Evolutionary conservation across 2,797 vertebrate species (phyloP), one percentile per base, ranked within the genome.

Genomic region (Ibycter americanus): DNA sequence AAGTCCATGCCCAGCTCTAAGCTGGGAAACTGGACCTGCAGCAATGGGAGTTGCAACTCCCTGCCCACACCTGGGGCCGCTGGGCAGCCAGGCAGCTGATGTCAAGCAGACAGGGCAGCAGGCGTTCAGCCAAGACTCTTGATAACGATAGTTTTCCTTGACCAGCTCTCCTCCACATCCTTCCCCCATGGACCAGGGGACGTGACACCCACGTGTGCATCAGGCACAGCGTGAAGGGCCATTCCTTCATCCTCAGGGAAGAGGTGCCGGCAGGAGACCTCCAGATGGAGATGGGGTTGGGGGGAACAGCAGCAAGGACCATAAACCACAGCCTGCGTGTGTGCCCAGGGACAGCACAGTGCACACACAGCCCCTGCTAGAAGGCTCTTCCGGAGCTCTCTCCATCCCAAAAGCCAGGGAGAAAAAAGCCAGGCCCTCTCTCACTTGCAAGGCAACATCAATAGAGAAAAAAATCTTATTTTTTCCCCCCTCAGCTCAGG

Each of bases 311-410:
- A 56, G 42, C 36, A 2, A 62, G 32, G 36, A 32, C 32, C 7
- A 14, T 1, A 13, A 47, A 31, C 2, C 1, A 20, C 44, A 42
- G 11, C 25, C 23, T 5, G 11, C 2, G 0, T 3, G 9, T 4
- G 4, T 29, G 20, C 27, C 13, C 38, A 13, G 38, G 22, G 40
- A 17, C 22, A 10, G 14, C 34, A 2, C 19, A 4, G 31, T 1
- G 19, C 46, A 6, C 19, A 6, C 19, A 3, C 42, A 27, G 34
- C 32, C 52, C 23, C 51, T 25, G n/a, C 29, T 17, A 19, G 21
- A 40, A 81, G 13, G 52, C 47, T 73, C 49, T 38, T 17, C 52
- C 54, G 23, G 62, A 74, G 62, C 83, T 14, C 4, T 27, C 38
- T 36, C 79, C 59, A 73, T 9, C 40, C 66, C 79, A 21, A 42